Percentiles rank a stretch among this genome's conserved stretches.
Evolutionary conservation across 2,113 vertebrate genomes (phyloP).

Genomic region (Ivindomyrus marchei): DNA sequence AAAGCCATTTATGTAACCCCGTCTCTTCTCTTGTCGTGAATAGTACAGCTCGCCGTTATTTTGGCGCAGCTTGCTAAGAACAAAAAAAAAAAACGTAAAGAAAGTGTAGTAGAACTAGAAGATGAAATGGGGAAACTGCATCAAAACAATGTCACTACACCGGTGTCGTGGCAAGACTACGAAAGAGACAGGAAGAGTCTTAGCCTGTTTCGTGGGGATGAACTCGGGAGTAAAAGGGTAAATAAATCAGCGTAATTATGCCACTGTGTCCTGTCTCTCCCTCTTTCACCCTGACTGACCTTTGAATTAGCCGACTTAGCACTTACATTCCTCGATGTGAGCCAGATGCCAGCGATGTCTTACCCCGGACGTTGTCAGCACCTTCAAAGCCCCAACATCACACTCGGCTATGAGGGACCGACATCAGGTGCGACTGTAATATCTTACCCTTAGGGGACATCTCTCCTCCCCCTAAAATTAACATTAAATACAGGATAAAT

Average conservation of each 20-base stretch:
- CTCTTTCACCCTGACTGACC: background rate
- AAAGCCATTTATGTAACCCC: background rate
- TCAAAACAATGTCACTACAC: background rate
- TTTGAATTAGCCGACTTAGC: background rate
- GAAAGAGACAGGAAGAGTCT: background rate
- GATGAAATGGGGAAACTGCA: background rate
- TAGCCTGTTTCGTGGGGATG: background rate
- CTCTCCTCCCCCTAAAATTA: background rate
- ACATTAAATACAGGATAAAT: background rate
- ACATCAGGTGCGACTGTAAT: background rate
- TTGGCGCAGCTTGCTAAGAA: background rate
- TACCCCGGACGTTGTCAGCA: background rate
- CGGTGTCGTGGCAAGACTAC: background rate
- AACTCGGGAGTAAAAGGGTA: background rate
- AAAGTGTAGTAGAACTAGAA: background rate
- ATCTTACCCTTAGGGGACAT: background rate
- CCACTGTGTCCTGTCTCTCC: background rate
- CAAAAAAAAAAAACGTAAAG: background rate
- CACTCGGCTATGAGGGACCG: background rate
- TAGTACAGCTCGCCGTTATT: background rate
- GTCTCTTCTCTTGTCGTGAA: background rate
- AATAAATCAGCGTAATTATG: background rate
- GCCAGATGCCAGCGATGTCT: background rate
- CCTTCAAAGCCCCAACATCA: background rate
- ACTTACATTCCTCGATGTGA: background rate